Evolutionary conservation across 2,797 vertebrate genomes (phyloP).

Genomic region (Somateria mollissima): DNA sequence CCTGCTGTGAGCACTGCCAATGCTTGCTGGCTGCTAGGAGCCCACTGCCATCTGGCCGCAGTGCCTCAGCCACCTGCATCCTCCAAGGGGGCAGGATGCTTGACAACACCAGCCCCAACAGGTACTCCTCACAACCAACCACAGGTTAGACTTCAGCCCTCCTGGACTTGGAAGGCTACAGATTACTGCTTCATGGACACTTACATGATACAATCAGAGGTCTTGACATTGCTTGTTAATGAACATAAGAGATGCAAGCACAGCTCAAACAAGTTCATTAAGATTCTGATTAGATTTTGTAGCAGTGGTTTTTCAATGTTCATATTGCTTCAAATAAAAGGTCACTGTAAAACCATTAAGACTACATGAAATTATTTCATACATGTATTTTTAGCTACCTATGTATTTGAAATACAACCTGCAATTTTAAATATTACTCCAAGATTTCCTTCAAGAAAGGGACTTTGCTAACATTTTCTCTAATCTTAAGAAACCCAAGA

Average conservation of each 20-base stretch:
- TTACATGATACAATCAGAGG: background rate
- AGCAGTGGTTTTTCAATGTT: background rate
- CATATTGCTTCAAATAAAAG: background rate
- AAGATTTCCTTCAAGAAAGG: background rate
- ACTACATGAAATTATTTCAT: background rate
- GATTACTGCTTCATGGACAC: background rate
- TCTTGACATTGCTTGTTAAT: background rate
- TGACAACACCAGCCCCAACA: background rate
- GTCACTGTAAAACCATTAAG: background rate
- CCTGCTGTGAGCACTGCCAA: too few species aligned
- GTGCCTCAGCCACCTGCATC: rapidly evolving
- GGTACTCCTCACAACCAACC: background rate
- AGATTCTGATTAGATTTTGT: background rate
- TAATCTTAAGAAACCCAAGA: background rate
- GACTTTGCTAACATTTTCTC: background rate
- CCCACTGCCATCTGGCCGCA: too few species aligned
- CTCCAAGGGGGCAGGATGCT: background rate
- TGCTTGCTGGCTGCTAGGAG: too few species aligned
- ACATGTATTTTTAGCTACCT: background rate
- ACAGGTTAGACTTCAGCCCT: background rate
- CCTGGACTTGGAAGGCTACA: background rate
- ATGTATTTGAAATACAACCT: background rate
- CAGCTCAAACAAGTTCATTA: background rate
- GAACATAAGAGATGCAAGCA: rapidly evolving
- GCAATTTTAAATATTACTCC: background rate